Conservation (phyloP, 1,140 invertebrate species). For the Helicoverpa zea region DNA sequence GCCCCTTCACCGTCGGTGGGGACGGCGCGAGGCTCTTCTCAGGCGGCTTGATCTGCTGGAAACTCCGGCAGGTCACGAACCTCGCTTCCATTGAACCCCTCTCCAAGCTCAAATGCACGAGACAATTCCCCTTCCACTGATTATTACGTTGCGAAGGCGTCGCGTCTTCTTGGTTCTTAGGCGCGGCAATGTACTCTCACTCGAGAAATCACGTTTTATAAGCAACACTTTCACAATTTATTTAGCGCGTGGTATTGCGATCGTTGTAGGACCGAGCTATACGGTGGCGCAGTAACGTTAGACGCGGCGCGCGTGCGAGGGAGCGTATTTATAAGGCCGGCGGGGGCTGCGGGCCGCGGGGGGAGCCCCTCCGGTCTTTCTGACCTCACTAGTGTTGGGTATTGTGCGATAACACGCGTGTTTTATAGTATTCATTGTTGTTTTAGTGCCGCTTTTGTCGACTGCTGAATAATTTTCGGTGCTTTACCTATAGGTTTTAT, state of each 20-base stretch:
- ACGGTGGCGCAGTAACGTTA: slow-evolving; percentile 71
- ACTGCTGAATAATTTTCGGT: background rate
- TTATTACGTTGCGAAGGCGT: slow-evolving; percentile 49
- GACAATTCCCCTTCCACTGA: slow-evolving; percentile 72
- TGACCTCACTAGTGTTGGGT: slow-evolving; percentile 69
- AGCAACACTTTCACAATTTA: slow-evolving; percentile 83
- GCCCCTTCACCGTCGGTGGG: slow-evolving; percentile 82
- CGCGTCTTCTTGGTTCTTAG: slow-evolving; percentile 48
- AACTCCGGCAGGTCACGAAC: slow-evolving; percentile 86
- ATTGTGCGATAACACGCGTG: slow-evolving; percentile 49
- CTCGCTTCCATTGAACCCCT: slow-evolving; percentile 87
- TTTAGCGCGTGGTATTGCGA: slow-evolving; percentile 72
- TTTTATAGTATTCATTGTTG: slow-evolving; percentile 40
- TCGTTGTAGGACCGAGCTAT: slow-evolving; percentile 63
- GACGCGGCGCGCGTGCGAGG: slow-evolving; percentile 79
- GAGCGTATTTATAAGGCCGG: slow-evolving; percentile 68
- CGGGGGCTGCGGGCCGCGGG: slow-evolving; percentile 57
- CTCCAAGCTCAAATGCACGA: slow-evolving; percentile 71
- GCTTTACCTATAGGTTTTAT: background rate
- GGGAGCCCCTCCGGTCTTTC: slow-evolving; percentile 60
- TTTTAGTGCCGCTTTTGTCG: slow-evolving; percentile 36
- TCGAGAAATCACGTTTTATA: slow-evolving; percentile 76
- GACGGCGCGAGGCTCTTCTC: slow-evolving; percentile 83
- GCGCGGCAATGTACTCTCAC: slow-evolving; percentile 76
- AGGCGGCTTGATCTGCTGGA: slow-evolving; percentile 85